Conservation (phyloP, 2,113 vertebrate genomes). For the Tringa solitaria region DNA sequence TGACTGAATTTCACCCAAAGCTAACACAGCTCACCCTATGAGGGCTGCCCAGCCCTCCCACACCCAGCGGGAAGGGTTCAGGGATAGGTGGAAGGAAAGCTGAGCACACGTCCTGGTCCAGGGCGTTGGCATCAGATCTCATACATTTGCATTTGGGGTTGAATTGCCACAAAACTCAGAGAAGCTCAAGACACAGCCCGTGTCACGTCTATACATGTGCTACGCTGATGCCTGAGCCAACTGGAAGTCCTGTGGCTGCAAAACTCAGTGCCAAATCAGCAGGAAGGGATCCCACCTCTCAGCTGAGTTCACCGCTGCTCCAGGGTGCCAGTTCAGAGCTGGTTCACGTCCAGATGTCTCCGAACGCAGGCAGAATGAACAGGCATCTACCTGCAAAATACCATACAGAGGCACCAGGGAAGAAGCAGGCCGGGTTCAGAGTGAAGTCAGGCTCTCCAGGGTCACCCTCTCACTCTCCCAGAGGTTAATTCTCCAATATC, state of each 20-base stretch:
- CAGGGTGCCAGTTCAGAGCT: neutral
- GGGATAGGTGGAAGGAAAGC: fast-evolving
- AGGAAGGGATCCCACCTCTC: neutral
- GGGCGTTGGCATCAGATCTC: neutral
- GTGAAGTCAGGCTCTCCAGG: neutral
- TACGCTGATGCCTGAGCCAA: neutral
- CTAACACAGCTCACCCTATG: fast-evolving
- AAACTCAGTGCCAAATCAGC: neutral
- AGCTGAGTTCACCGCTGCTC: neutral
- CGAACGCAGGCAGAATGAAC: neutral
- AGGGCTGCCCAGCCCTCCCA: neutral
- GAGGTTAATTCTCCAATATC: neutral
- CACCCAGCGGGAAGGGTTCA: neutral
- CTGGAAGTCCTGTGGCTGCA: neutral
- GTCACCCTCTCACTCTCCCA: neutral
- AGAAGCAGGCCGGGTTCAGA: neutral
- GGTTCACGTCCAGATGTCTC: neutral
- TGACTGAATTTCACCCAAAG: neutral
- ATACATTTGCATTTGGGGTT: neutral
- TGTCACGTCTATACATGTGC: neutral
- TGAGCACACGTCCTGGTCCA: neutral
- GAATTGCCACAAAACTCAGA: neutral
- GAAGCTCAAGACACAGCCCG: neutral
- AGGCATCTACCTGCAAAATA: neutral
- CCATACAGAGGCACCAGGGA: neutral